Conservation (phyloP, 2,797 vertebrate species). For the Cryptoprocta ferox region DNA sequence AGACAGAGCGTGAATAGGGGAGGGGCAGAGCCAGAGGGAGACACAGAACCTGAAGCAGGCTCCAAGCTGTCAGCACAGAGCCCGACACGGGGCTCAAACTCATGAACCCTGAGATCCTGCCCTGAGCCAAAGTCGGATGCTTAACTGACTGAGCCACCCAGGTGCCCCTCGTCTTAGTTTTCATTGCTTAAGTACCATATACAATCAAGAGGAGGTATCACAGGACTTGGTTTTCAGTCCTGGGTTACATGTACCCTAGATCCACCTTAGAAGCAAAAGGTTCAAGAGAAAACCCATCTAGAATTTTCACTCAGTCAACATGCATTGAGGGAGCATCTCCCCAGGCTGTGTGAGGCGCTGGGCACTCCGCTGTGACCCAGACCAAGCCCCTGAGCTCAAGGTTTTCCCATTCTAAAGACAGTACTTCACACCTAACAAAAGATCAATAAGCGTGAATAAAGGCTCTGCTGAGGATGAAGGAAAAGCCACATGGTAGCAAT, state of each 20-base stretch:
- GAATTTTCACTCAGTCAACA: not conserved
- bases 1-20: too few relatives aligned
- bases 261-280: not conserved
- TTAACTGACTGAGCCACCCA: too few relatives aligned
- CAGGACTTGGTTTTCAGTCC: not conserved
- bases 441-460: not conserved
- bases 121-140: too few relatives aligned
- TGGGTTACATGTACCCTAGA: not conserved
- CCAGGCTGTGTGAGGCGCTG: not conserved
- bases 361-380: not conserved
- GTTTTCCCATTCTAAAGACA: not conserved
- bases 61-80: too few relatives aligned
- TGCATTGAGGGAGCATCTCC: not conserved
- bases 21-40: too few relatives aligned
- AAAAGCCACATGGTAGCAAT: not conserved
- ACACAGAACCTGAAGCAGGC: too few relatives aligned
- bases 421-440: not conserved
- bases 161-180: not conserved
- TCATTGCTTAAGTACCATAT: not conserved
- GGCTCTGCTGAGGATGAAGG: not conserved
- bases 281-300: not conserved
- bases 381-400: not conserved
- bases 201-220: not conserved
- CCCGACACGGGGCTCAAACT: too few relatives aligned
- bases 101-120: too few relatives aligned